Conservation (phyloP, 2,888 invertebrate genomes). For the Eristalis tenax region DNA sequence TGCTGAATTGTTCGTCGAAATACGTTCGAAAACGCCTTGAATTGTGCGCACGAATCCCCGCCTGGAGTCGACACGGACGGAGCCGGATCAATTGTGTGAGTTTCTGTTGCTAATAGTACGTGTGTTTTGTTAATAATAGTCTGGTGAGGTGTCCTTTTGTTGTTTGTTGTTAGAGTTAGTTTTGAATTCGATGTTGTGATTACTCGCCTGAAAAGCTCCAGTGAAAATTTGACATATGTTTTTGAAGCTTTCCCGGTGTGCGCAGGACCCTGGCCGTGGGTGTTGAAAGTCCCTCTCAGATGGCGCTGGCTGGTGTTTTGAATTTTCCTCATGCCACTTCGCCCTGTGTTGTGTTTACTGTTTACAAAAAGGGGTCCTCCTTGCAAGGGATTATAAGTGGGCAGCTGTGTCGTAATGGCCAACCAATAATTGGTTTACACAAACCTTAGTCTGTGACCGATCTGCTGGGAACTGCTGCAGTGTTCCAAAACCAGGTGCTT, state of each 20-base stretch:
- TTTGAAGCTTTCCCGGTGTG: constrained; percentile 46
- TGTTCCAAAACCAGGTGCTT: too few species aligned
- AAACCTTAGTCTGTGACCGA: too few species aligned
- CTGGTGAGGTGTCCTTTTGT: background rate
- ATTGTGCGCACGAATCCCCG: background rate
- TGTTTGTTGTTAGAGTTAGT: constrained; percentile 63
- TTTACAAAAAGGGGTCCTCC: background rate
- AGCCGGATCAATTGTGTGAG: constrained; percentile 19
- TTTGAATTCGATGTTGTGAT: constrained; percentile 70
- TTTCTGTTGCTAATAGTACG: background rate
- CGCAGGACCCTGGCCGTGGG: constrained; percentile 29
- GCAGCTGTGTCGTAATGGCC: too few species aligned
- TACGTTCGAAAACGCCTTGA: background rate
- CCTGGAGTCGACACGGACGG: background rate
- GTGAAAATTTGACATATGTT: constrained; percentile 72
- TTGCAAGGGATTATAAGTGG: too few species aligned
- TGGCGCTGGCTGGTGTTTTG: constrained; percentile 27
- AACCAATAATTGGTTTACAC: too few species aligned
- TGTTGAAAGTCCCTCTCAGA: constrained; percentile 26
- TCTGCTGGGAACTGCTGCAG: too few species aligned
- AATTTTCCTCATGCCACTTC: constrained; percentile 5
- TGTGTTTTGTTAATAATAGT: constrained; percentile 18
- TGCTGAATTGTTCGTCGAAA: background rate
- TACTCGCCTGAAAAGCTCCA: constrained; percentile 64
- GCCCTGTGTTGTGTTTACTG: background rate